These are phyloP conservation scores for Willowsia nigromaculata DNA, from an alignment of 2,888 invertebrate genomes.

Conservation along the genomic window DNA sequence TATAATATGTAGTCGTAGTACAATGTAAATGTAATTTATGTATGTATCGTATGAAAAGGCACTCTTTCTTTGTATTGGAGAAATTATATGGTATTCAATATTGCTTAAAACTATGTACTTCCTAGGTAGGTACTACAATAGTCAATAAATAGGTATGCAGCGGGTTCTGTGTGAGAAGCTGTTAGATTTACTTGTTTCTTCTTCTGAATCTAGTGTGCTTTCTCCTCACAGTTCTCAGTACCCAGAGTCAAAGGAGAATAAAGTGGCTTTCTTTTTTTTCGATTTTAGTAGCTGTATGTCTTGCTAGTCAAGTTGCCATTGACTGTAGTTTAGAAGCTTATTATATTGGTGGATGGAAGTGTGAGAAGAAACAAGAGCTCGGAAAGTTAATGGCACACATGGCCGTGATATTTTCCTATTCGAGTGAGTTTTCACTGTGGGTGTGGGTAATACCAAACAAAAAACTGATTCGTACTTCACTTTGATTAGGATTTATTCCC, in stretches of 20 bases:
- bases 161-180: background rate
- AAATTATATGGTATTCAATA: too few relatives aligned
- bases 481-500: conserved; percentile 33
- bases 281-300: background rate
- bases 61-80: too few relatives aligned
- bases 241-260: background rate
- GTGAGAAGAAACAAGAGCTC: conserved; percentile 3
- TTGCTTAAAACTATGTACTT: background rate
- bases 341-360: background rate
- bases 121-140: background rate
- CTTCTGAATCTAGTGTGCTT: background rate
- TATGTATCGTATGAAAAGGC: too few relatives aligned
- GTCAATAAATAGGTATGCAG: background rate
- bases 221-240: background rate
- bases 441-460: conserved; percentile 31
- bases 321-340: background rate
- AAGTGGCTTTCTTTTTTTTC: background rate
- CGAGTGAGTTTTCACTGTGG: background rate
- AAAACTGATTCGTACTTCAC: conserved; percentile 28
- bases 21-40: too few relatives aligned
- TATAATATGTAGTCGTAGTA: background rate
- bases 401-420: background rate
- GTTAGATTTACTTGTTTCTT: background rate
- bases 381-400: background rate
- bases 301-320: background rate